Percentiles rank a stretch among this genome's conserved stretches.
Evolutionary conservation across 2,113 vertebrate species (phyloP).

Genomic region (Pungitius pungitius): DNA sequence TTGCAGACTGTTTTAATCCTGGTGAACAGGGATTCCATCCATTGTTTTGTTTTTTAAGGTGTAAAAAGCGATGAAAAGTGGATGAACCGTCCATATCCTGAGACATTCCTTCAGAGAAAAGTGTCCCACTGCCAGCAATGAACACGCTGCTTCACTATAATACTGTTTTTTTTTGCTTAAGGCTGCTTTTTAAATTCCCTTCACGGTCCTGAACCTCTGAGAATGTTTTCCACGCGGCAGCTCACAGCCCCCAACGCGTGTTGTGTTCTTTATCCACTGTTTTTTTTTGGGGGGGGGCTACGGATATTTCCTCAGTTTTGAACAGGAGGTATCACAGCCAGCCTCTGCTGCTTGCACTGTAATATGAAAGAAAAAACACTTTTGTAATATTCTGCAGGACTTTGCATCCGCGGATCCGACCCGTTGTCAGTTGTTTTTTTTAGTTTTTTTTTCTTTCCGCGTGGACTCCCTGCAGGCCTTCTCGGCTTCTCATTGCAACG

Average conservation of each 20-base stretch:
- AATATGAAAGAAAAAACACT: slow-evolving; percentile 20
- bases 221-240: slow-evolving; percentile 65
- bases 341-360: slow-evolving; percentile 21
- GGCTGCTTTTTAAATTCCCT: slow-evolving; percentile 44
- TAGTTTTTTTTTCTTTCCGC: not conserved
- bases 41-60: slow-evolving; percentile 35
- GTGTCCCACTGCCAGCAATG: slow-evolving; percentile 55
- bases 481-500: not conserved
- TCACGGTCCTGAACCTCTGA: slow-evolving; percentile 42
- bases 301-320: slow-evolving; percentile 46
- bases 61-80: slow-evolving; percentile 8
- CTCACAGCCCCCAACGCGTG: slow-evolving; percentile 41
- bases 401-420: not conserved
- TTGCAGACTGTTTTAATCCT: slow-evolving; percentile 52
- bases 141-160: slow-evolving; percentile 33
- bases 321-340: slow-evolving; percentile 25
- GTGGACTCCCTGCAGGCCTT: no score
- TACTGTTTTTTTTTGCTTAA: slow-evolving; percentile 14
- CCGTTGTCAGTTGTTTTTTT: not conserved
- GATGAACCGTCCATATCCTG: slow-evolving; percentile 33
- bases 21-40: slow-evolving; percentile 31
- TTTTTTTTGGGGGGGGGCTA: no score
- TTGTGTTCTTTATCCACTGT: slow-evolving; percentile 45
- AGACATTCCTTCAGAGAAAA: slow-evolving; percentile 62
- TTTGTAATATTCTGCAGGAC: slow-evolving; percentile 32